phyloP scores from a whole-genome alignment of 2,113 vertebrate species.

The Phocoena phocoena region DNA sequence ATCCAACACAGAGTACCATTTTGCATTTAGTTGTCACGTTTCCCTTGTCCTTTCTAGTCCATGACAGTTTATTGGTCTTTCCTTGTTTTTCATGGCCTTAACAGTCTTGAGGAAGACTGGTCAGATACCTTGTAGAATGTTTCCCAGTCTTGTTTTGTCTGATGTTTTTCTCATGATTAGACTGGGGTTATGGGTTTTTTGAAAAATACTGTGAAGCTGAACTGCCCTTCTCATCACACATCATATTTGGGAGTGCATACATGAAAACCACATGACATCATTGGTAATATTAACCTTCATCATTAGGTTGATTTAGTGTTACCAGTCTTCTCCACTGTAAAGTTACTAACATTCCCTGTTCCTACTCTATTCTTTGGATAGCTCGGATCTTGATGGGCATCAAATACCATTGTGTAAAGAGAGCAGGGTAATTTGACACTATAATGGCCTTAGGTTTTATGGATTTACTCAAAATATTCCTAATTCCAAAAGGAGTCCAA shows the following conservation, averaged over 20 bases:
- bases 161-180: neutral
- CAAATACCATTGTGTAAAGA: neutral
- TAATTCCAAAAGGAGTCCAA: neutral
- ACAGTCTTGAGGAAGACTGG: neutral
- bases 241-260: neutral
- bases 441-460: neutral
- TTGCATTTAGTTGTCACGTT: neutral
- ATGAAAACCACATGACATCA: neutral
- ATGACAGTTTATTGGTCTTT: neutral
- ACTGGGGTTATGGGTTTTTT: neutral
- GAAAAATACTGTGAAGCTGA: neutral
- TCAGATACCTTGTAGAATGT: neutral
- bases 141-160: neutral
- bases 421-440: neutral
- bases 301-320: neutral
- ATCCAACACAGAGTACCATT: neutral
- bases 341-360: neutral
- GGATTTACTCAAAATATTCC: neutral
- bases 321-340: neutral
- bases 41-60: neutral
- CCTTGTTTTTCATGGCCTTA: neutral
- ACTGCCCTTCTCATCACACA: neutral
- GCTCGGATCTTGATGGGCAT: neutral
- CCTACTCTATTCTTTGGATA: conserved; percentile 11
- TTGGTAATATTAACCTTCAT: neutral